Base-by-base conservation (phyloP, 2,797 vertebrate species). In the Holocentrus rufus region DNA sequence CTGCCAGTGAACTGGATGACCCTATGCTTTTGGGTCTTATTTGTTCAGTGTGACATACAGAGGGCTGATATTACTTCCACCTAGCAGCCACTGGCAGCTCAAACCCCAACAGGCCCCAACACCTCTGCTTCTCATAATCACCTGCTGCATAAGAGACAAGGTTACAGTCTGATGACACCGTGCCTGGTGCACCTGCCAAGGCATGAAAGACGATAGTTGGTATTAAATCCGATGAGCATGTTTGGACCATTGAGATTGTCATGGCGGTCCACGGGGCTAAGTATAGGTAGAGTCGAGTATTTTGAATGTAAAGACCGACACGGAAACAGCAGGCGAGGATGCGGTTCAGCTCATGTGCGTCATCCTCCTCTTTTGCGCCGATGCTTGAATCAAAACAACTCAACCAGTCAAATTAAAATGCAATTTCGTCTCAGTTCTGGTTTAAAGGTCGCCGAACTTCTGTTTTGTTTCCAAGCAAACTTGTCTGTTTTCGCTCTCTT, bases 81-180 rank as follows among this genome's bases (percentile, higher is more conserved):
- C 65, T 27, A n/a, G 64, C 69, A 71, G 59, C 47, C 58, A 57
- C 39, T 2, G 22, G 66, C 62, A 76, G 54, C 55, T 77, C 63
- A 50, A 73, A 72, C 49, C 69, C 56, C 66, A 62, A 39, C 78
- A 68, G 42, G 15, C 61, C 60, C 7, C 13, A 1, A 65, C 30
- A 56, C 74, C 69, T 71, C 69, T 72, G 67, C 23, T 55, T 64
- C 81, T 49, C 82, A 79, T 84, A 83, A 90, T 83, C 86, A 84
- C 80, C 86, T 87, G 85, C 86, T 88, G 68, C 50, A 36, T 25
- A 81, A 65, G 57, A 68, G 84, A 81, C 84, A 80, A 39, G 70
- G 81, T 86, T 86, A 85, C 85, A 84, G 85, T 79, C 77, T 79
- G 86, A 87, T 75, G 80, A 87, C 85, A 83, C 81, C 0, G 50